Conservation (phyloP, 2,888 invertebrate genomes). For the Autographa pulchrina region DNA sequence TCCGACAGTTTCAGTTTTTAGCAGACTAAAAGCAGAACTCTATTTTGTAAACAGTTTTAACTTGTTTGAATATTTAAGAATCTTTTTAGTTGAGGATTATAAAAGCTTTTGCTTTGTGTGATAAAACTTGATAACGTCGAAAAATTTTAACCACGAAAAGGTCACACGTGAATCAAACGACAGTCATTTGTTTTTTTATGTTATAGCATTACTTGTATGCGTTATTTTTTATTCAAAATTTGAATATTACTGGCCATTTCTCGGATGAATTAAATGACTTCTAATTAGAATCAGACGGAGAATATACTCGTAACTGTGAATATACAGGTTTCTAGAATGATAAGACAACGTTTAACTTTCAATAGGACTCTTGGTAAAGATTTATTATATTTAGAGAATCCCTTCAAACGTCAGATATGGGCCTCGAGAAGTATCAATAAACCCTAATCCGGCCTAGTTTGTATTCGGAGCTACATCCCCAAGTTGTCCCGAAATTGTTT, state of each 20-base stretch:
- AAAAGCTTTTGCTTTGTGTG: neutral
- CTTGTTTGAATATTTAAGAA: neutral
- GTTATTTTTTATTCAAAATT: too few species aligned
- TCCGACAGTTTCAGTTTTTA: neutral
- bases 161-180: neutral
- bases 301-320: neutral
- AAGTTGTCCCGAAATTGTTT: constrained; percentile 21
- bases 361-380: constrained; percentile 17
- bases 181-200: too few species aligned
- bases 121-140: neutral
- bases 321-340: constrained; percentile 10
- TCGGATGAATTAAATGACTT: too few species aligned
- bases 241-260: too few species aligned
- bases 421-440: constrained; percentile 34
- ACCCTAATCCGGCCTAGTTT: constrained; percentile 46
- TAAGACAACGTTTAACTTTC: constrained; percentile 35
- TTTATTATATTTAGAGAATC: constrained; percentile 35
- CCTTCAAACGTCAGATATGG: constrained; percentile 34
- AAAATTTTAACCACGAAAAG: neutral
- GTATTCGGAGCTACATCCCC: constrained; percentile 21
- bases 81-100: neutral
- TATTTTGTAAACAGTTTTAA: neutral
- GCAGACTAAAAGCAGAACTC: neutral
- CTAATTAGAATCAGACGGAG: neutral
- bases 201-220: too few species aligned